Base-by-base conservation (phyloP, 2,113 vertebrate genomes). In the Chaenocephalus aceratus region DNA sequence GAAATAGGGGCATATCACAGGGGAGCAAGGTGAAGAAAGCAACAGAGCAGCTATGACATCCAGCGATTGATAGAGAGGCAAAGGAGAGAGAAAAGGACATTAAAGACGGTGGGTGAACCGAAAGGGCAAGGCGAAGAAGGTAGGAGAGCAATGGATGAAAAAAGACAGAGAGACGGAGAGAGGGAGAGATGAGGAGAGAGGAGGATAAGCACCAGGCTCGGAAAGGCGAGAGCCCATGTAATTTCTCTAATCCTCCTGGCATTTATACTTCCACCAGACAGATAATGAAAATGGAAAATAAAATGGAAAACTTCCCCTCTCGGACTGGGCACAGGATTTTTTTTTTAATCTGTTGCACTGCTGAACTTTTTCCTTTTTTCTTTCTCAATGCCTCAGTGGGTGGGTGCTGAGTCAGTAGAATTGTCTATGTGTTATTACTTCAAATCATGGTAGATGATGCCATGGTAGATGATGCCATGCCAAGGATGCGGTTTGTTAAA, bases 281-380 rank as follows among this genome's bases (percentile, higher is more conserved):
- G 95, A 95, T 96, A 95, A 95, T 95, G 94, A 94, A 95, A 96
- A 94, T 94, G 92, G 92, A 95, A 95, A 95, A 92, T 93, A 93
- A 92, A 94, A 94, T 90, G 87, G 85, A 93, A 94, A 95, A 94
- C 86, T 91, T 94, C 85, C 79, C 61, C 82, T 79, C 82, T 81
- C 53, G 54, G 79, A 90, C 86, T 74, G 80, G 85, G 77, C 91
- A 84, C 73, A 82, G 84, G 81, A 88, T 91, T 90, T 84, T 62
- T 70, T 80, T 83, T 70, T 92, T 92, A 93, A 94, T 94, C 92
- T 94, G 91, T 94, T 93, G 90, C 90, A 88, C 86, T 72, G 71
- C 85, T 89, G 77, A 89, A 91, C 88, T 88, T 89, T 86, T 26
- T 72, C 86, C 82, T 88, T 85, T 51, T 73, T 66, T 53, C 51